Conservation (phyloP, 2,113 vertebrate genomes). For the Macrotis lagotis region DNA sequence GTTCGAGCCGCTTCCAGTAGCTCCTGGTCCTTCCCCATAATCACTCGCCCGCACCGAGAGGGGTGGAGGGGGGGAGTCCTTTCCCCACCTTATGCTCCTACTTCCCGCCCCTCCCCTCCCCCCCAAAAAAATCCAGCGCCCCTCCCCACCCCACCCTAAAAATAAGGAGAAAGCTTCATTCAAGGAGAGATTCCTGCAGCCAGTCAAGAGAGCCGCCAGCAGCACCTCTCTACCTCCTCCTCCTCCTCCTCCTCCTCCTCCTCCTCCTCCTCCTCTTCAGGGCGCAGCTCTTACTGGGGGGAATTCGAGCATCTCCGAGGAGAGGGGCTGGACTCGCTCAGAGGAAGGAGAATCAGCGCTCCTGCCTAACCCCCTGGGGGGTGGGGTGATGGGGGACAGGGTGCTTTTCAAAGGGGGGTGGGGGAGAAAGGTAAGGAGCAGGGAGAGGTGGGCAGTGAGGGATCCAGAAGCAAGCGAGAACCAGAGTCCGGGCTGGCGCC, state of each 20-base stretch:
- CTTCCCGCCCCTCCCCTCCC: conserved; percentile 66
- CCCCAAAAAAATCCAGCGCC: conserved; percentile 49
- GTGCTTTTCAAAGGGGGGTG: conserved; percentile 13
- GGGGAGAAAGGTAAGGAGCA: conserved; percentile 2
- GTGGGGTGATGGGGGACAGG: neutral
- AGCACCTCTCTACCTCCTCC: neutral
- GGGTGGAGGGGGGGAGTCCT: conserved; percentile 41
- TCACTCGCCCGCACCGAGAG: conserved; percentile 57
- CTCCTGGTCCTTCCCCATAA: conserved; percentile 99
- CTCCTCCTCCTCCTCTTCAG: conserved; percentile 30
- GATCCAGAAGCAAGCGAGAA: conserved; percentile 28
- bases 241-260: neutral
- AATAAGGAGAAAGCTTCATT: conserved; percentile 50
- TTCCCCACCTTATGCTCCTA: conserved; percentile 25
- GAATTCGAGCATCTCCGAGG: conserved; percentile 76
- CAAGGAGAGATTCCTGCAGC: conserved; percentile 76
- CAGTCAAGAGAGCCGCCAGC: conserved; percentile 48
- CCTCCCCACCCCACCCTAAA: conserved; percentile 64
- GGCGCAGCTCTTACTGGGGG: conserved; percentile 68
- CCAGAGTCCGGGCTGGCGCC: conserved; percentile 4
- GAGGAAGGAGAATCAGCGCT: conserved; percentile 60
- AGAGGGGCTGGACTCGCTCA: conserved; percentile 56
- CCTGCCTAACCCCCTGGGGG: conserved; percentile 55
- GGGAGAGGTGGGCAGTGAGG: conserved; percentile 56
- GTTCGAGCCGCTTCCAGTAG: conserved; percentile 97